phyloP scores from a whole-genome alignment of 2,888 invertebrate species.

The Cosmorhoe ocellata region DNA sequence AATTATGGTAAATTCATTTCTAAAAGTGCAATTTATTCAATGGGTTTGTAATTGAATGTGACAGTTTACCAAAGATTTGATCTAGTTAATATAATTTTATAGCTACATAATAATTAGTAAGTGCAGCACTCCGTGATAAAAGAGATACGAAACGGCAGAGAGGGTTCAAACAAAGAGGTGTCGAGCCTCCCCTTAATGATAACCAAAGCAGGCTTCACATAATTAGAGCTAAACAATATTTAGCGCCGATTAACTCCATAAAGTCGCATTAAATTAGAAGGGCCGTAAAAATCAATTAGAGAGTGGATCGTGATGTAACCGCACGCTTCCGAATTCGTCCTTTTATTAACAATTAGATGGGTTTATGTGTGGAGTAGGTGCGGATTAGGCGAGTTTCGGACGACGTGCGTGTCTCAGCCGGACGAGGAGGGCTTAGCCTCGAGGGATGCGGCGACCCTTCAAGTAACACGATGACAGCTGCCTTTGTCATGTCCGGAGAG shows the following conservation, averaged over 20 bases:
- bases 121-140: constrained; percentile 21
- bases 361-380: constrained; percentile 78
- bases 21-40: constrained; percentile 1
- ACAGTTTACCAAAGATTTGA: constrained; percentile 8
- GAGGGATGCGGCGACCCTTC: constrained; percentile 73
- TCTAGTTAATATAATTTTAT: constrained; percentile 27
- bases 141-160: constrained; percentile 23
- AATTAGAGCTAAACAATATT: constrained; percentile 72
- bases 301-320: constrained; percentile 68
- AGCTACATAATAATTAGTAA: constrained; percentile 23
- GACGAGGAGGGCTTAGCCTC: constrained; percentile 73
- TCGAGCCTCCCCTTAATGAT: constrained; percentile 48
- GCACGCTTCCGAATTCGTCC: constrained; percentile 74
- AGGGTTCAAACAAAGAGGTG: constrained; percentile 44
- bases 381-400: constrained; percentile 71
- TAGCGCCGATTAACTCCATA: constrained; percentile 65
- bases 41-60: constrained; percentile 12
- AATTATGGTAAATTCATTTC: neutral
- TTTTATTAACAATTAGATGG: constrained; percentile 82
- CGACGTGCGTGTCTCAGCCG: constrained; percentile 72
- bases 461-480: constrained; percentile 74
- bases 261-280: constrained; percentile 68
- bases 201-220: constrained; percentile 58
- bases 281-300: constrained; percentile 78
- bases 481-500: constrained; percentile 72